These are phyloP conservation scores for Ooceraea biroi DNA, from an alignment of 1,140 invertebrate species.

Conservation along the genomic window DNA sequence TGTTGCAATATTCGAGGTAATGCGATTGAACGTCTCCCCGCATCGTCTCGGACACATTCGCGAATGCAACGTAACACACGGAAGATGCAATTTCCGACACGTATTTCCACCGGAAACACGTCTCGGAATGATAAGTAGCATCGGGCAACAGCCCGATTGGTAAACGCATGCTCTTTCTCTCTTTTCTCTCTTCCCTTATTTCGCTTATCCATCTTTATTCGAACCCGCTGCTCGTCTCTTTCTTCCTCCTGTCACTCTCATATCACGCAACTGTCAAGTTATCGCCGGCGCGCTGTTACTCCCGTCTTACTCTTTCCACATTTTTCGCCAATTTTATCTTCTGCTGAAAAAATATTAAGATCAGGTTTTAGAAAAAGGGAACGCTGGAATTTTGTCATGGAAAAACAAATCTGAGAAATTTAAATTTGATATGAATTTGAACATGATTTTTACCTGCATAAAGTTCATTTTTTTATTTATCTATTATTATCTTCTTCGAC, in stretches of 20 bases:
- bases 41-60: conserved; percentile 75
- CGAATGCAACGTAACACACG: conserved; percentile 76
- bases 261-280: background rate
- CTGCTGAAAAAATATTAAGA: too few species aligned
- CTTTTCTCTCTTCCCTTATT: conserved; percentile 28
- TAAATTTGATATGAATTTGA: too few species aligned
- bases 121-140: conserved; percentile 81
- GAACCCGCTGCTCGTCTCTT: background rate
- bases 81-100: conserved; percentile 84
- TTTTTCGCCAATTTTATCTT: too few species aligned
- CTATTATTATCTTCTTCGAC: too few species aligned
- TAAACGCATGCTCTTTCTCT: conserved; percentile 67
- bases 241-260: background rate
- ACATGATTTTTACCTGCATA: too few species aligned
- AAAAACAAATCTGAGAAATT: too few species aligned
- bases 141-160: conserved; percentile 69
- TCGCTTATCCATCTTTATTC: conserved; percentile 8
- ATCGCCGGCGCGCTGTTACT: background rate
- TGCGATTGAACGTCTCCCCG: conserved; percentile 68
- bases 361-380: too few species aligned
- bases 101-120: conserved; percentile 83
- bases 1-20: conserved; percentile 48
- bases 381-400: too few species aligned
- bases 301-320: background rate
- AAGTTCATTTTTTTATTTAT: too few species aligned